Evolutionary conservation across 2,113 vertebrate species (phyloP), one percentile per base, ranked within the genome.

Genomic region (cattle (Bos taurus)): DNA sequence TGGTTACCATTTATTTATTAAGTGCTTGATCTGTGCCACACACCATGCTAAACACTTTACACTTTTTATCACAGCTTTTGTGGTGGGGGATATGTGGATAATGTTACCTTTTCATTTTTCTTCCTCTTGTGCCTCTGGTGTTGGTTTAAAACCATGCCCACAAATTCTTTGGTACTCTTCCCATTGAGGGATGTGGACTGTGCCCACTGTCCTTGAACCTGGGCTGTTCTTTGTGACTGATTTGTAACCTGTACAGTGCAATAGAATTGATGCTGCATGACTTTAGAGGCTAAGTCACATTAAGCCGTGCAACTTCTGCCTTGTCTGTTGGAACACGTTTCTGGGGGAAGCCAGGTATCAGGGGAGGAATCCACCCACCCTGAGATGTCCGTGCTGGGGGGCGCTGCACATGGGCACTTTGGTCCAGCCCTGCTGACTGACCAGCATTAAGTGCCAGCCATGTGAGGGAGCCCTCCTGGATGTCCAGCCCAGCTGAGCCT

Each of bases 61-160:
- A 57, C 7, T 26, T 62, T 4, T 28, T 30, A 33, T 60, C 13
- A 33, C 8, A 16, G 40, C 28, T 71, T 60, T 33, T 11, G 3
- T 26, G 43, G 17, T 28, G 16, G 33, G 28, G 40, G 26, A 6
- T 36, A 71, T 13, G 21, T 40, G 59, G 81, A 40, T 26, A 33
- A 23, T 77, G 54, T 33, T 52, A 56, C 16, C 71, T 74, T 48
- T 40, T 86, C 6, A 19, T 87, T 82, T 87, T 48, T 54, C 30
- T 82, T 54, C 25, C 23, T 81, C 46, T 64, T 40, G 11, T 71
- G 26, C 57, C 13, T 67, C n/a, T 67, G 46, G 5, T 13, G 12
- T 91, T 82, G n/a, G 59, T 90, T 95, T 90, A 25, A 93, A 88
- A 71, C 15, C 10, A 85, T 36, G 15, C 25, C 25, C 57, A n/a